phyloP scores from a whole-genome alignment of 2,797 vertebrate genomes.

The Cheirogaleus major region DNA sequence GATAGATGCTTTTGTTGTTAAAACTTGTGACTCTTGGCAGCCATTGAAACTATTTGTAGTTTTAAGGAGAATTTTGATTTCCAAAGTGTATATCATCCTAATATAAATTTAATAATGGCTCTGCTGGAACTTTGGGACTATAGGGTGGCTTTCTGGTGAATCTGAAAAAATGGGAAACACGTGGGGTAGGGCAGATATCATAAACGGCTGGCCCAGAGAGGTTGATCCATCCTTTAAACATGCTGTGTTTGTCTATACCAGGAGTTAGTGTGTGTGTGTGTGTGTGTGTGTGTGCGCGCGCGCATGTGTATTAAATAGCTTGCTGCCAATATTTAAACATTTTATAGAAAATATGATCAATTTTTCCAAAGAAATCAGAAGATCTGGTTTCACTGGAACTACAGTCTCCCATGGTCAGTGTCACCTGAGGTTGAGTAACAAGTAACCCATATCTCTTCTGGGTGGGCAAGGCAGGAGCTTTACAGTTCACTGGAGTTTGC shows the following conservation, averaged over 20 bases:
- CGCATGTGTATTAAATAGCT: neutral
- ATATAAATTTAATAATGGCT: neutral
- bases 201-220: neutral
- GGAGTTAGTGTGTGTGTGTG: neutral
- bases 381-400: neutral
- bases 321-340: neutral
- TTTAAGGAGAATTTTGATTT: constrained; percentile 29
- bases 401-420: neutral
- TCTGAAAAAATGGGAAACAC: neutral
- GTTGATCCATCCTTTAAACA: neutral
- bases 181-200: neutral
- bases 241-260: neutral
- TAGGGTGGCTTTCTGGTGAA: neutral
- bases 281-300: rapidly evolving
- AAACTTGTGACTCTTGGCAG: neutral
- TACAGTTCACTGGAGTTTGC: rapidly evolving
- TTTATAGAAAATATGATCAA: neutral
- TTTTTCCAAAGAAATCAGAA: neutral
- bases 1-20: neutral
- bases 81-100: neutral
- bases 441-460: too few species aligned
- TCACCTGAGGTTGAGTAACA: neutral
- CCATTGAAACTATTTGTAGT: neutral
- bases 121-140: neutral
- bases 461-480: neutral